Conservation (phyloP, 2,113 vertebrate species). For the Chaetodon auriga region DNA sequence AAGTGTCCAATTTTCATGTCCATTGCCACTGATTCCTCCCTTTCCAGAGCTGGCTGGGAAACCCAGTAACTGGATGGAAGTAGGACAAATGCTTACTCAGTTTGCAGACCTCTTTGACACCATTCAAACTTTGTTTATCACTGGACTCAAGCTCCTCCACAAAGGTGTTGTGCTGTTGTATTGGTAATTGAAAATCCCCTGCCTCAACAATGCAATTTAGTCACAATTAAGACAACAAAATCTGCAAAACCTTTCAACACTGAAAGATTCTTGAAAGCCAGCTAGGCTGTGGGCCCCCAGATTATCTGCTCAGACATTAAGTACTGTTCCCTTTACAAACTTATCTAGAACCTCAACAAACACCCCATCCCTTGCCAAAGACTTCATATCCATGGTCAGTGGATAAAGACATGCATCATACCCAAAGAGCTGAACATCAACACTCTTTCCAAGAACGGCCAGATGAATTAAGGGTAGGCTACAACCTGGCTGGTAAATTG, state of each 20-base stretch:
- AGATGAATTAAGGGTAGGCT: conserved; percentile 41
- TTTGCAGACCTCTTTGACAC: too few species aligned
- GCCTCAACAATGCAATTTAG: too few species aligned
- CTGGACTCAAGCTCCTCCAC: too few species aligned
- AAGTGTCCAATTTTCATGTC: too few species aligned
- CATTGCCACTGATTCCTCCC: too few species aligned
- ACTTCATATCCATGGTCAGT: conserved; percentile 41
- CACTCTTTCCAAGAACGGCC: conserved; percentile 38
- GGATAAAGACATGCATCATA: conserved; percentile 43
- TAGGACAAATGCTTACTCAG: too few species aligned
- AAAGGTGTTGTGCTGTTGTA: too few species aligned
- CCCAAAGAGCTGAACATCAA: conserved; percentile 44
- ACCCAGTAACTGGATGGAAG: too few species aligned
- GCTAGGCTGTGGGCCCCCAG: background rate
- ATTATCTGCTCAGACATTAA: background rate
- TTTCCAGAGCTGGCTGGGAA: too few species aligned
- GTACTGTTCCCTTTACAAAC: background rate
- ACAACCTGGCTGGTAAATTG: conserved; percentile 47
- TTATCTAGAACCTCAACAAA: conserved; percentile 15
- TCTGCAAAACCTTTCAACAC: conserved; percentile 32
- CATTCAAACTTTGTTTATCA: too few species aligned
- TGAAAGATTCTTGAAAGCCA: conserved; percentile 27
- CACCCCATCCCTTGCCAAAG: conserved; percentile 17
- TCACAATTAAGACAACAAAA: conserved; percentile 36
- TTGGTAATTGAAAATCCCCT: too few species aligned